A percentile compares a stretch with the other conserved stretches of the same genome.
phyloP scores from a whole-genome alignment of 2,888 invertebrate genomes.

The Drosophila lutescens region DNA sequence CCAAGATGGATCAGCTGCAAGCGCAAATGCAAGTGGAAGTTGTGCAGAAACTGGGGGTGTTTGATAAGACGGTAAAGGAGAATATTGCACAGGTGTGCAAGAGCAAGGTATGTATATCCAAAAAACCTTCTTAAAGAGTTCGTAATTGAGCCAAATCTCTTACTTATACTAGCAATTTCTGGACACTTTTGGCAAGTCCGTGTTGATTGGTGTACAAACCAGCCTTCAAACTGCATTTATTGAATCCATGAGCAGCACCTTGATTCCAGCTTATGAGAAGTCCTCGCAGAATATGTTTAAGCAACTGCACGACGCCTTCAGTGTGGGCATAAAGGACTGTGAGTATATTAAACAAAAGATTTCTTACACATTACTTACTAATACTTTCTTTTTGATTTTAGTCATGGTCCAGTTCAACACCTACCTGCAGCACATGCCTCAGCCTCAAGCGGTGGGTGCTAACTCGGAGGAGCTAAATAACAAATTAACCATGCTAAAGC shows the following conservation, averaged over 20 bases:
- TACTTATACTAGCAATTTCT: conserved; percentile 87
- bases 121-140: not conserved
- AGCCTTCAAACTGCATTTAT: conserved; percentile 91
- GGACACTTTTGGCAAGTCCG: conserved; percentile 89
- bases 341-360: conserved; percentile 50
- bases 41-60: conserved; percentile 89
- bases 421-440: conserved; percentile 84
- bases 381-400: conserved; percentile 73
- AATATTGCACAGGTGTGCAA: conserved; percentile 91
- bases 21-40: conserved; percentile 90
- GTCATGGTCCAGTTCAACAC: conserved; percentile 85
- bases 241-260: conserved; percentile 89
- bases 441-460: conserved; percentile 54
- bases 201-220: conserved; percentile 89
- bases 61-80: conserved; percentile 91
- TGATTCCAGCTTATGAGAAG: conserved; percentile 94
- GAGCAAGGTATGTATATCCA: conserved; percentile 87
- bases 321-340: conserved; percentile 96
- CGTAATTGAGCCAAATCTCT: not conserved
- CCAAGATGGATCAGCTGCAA: conserved; percentile 85
- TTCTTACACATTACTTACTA: not conserved
- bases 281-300: conserved; percentile 93
- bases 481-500: conserved; percentile 80
- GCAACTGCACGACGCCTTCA: conserved; percentile 95
- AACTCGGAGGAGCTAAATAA: conserved; percentile 81